Conservation (phyloP, 2,888 invertebrate genomes). For the Callyntrura sp. region DNA sequence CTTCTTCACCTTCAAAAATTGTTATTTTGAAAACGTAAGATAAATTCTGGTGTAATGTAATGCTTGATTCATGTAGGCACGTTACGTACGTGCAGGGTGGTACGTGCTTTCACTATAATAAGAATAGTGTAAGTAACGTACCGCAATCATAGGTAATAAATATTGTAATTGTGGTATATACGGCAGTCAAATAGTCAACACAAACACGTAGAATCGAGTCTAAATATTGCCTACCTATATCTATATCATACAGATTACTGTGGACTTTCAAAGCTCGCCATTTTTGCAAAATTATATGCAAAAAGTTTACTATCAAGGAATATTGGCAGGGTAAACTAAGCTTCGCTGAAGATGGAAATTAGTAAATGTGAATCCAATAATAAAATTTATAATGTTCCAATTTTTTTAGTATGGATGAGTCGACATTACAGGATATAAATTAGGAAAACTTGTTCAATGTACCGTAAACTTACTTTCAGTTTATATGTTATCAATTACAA, state of each 20-base stretch:
- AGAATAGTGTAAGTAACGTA: not conserved
- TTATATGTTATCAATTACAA: constrained; percentile 5
- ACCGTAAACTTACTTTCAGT: not conserved
- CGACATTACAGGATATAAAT: not conserved
- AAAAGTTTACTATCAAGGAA: no score
- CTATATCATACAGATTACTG: no score
- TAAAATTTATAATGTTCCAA: not conserved
- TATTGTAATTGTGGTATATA: no score
- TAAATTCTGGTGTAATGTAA: not conserved
- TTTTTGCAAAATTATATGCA: no score
- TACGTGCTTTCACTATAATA: constrained; percentile 67
- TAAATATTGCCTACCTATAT: no score
- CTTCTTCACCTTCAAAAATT: not conserved
- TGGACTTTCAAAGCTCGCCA: no score
- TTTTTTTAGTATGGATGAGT: not conserved
- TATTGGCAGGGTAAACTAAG: no score
- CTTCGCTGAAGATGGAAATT: no score
- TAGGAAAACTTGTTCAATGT: not conserved
- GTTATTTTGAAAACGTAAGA: not conserved
- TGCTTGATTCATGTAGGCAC: constrained; percentile 67
- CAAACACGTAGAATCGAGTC: no score
- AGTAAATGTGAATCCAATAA: no score
- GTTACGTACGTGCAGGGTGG: constrained; percentile 56
- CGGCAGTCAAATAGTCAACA: no score
- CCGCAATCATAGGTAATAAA: no score